These are phyloP conservation scores for Machimus atricapillus DNA, from an alignment of 2,888 invertebrate genomes.

Conservation along the genomic window DNA sequence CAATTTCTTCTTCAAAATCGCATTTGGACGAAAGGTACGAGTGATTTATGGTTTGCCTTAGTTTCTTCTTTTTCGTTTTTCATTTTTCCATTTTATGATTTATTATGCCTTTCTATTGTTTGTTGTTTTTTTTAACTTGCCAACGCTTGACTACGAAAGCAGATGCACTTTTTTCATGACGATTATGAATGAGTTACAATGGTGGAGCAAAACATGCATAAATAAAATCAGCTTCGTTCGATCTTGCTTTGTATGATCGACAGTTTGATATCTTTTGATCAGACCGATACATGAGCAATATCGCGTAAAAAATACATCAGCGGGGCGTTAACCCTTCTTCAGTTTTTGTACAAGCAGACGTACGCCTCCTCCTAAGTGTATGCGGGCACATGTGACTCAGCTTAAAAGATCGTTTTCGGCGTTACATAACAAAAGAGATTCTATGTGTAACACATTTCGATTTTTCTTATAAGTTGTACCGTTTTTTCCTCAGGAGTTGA, in stretches of 20 bases:
- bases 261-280: not conserved
- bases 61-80: conserved; percentile 45
- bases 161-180: not conserved
- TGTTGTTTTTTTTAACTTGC: not conserved
- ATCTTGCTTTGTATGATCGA: not conserved
- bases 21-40: conserved; percentile 83
- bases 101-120: not conserved
- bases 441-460: not conserved
- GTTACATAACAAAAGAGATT: not conserved
- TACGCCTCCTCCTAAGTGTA: not conserved
- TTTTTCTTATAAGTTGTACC: not conserved
- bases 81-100: conserved; percentile 28
- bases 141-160: not conserved
- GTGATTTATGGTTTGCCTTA: not conserved
- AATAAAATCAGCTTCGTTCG: not conserved
- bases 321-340: not conserved
- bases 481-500: not conserved
- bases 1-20: conserved; percentile 89
- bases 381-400: not conserved
- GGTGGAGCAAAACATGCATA: not conserved
- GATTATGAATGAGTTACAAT: conserved; percentile 9
- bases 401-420: not conserved
- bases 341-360: not conserved
- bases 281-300: not conserved
- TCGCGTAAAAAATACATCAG: not conserved